Percentiles rank a stretch among this genome's conserved stretches.
Evolutionary conservation across 2,888 invertebrate genomes (phyloP).

Genomic region (Malacosoma neustria): DNA sequence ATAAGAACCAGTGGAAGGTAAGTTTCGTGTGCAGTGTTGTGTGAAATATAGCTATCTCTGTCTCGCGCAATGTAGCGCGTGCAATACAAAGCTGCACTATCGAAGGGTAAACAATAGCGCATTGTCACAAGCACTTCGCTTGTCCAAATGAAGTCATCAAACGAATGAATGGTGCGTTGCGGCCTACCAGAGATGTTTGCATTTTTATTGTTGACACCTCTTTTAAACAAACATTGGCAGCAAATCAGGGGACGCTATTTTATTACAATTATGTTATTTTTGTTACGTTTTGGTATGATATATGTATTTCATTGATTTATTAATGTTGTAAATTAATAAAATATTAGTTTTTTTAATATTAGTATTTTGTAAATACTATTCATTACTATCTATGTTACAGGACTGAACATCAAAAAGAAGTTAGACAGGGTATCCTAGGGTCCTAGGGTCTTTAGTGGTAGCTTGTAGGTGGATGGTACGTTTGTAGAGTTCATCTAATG

Average conservation of each 20-base stretch:
- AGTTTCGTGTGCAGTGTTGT: conserved; percentile 34
- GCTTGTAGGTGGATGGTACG: no score
- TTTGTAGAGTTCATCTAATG: no score
- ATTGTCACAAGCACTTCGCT: conserved; percentile 68
- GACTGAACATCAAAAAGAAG: no score
- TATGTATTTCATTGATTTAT: no score
- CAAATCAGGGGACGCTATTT: conserved; percentile 41
- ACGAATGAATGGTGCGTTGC: conserved; percentile 69
- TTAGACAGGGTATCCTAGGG: no score
- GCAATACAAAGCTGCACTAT: conserved; percentile 65
- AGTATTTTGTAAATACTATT: no score
- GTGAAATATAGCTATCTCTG: conserved; percentile 42
- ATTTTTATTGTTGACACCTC: conserved; percentile 67
- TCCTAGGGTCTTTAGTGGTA: no score
- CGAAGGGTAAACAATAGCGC: conserved; percentile 74
- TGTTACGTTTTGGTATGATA: no score
- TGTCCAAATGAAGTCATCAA: conserved; percentile 73
- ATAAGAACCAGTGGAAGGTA: conserved; percentile 38
- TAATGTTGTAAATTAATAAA: no score
- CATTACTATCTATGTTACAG: no score
- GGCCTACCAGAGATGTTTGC: conserved; percentile 59
- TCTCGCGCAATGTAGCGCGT: conserved; percentile 60
- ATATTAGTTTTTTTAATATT: no score
- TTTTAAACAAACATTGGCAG: conserved; percentile 61
- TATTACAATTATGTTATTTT: no score